These are phyloP conservation scores for Drosophila littoralis DNA, from an alignment of 1,140 invertebrate species.

Conservation along the genomic window DNA sequence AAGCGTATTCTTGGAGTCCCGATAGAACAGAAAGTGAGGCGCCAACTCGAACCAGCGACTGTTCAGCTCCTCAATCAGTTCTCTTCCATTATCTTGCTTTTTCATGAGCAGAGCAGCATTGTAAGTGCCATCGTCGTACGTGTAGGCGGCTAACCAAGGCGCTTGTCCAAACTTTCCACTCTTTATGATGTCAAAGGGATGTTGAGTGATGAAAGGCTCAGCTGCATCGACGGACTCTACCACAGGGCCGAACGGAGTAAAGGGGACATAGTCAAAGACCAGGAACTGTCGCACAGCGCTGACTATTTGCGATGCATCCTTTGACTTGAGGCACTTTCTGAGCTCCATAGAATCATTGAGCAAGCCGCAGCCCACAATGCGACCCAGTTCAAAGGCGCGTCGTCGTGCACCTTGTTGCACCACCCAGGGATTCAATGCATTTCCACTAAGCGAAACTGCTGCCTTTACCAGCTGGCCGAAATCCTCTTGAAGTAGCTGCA, in stretches of 20 bases:
- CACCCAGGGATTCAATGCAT: conserved; percentile 65
- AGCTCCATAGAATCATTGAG: conserved; percentile 77
- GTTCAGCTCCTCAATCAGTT: conserved; percentile 28
- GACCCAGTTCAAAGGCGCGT: conserved; percentile 86
- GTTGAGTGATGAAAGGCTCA: conserved; percentile 85
- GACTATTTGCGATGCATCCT: conserved; percentile 79
- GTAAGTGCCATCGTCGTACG: conserved; percentile 85
- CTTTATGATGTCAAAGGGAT: conserved; percentile 85
- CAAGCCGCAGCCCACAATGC: conserved; percentile 86
- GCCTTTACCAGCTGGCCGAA: conserved; percentile 49
- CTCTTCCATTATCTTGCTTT: conserved; percentile 14
- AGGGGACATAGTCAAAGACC: conserved; percentile 86
- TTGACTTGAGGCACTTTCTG: conserved; percentile 86
- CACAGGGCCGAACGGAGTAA: conserved; percentile 86
- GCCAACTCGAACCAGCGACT: conserved; percentile 42
- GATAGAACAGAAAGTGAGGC: conserved; percentile 47
- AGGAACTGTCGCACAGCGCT: conserved; percentile 44
- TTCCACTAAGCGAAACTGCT: conserved; percentile 65
- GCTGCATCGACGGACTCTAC: conserved; percentile 77
- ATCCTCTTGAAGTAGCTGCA: conserved; percentile 87
- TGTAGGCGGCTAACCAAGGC: conserved; percentile 85
- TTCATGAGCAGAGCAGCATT: conserved; percentile 77
- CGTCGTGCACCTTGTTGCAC: conserved; percentile 85
- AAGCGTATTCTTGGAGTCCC: conserved; percentile 17
- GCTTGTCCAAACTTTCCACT: conserved; percentile 85